These are phyloP conservation scores for Onychomys torridus DNA, from an alignment of 2,797 vertebrate genomes.

Conservation along the genomic window DNA sequence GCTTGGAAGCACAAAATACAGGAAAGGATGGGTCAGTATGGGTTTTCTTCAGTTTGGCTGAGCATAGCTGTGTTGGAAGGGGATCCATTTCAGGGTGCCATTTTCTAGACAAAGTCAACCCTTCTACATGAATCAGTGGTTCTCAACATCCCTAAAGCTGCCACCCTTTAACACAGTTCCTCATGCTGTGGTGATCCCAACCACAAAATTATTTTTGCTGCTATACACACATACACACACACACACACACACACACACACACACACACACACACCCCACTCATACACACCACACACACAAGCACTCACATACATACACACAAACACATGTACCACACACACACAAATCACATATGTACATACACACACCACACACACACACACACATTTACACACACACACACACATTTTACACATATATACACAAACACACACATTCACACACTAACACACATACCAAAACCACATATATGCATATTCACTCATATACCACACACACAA, in stretches of 20 bases:
- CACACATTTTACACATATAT: not conserved
- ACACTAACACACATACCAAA: not conserved
- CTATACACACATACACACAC: not conserved
- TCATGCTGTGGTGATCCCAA: not conserved
- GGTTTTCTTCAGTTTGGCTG: conserved; percentile 23
- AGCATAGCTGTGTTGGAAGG: not conserved
- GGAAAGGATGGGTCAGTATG: not conserved
- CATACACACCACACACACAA: not conserved
- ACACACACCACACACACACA: not conserved
- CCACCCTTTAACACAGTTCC: not conserved
- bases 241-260: no score
- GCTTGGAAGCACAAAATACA: not conserved
- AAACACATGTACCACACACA: not conserved
- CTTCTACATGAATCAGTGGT: not conserved
- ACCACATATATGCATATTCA: not conserved
- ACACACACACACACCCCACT: no score
- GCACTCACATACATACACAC: not conserved
- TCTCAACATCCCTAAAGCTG: not conserved
- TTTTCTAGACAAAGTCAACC: conserved; percentile 20
- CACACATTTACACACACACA: not conserved
- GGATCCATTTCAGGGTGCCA: not conserved
- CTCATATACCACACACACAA: not conserved
- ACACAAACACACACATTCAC: not conserved
- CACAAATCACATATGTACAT: not conserved
- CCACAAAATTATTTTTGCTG: not conserved